phyloP scores from a whole-genome alignment of 2,888 invertebrate genomes.

The Sisyra terminalis region DNA sequence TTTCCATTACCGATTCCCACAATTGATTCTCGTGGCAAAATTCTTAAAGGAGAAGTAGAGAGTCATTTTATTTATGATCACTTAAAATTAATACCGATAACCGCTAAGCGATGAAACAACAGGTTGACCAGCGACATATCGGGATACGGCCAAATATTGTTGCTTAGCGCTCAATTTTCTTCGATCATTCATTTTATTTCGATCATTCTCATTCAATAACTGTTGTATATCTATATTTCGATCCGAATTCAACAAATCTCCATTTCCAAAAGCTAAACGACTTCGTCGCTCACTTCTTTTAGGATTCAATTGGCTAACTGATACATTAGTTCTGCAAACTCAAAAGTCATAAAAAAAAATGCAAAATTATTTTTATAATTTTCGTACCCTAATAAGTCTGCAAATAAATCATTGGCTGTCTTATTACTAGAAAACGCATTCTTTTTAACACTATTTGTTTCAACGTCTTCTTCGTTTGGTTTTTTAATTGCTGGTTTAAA shows the following conservation, averaged over 20 bases:
- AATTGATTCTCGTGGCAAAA: too few species aligned
- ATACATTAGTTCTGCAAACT: too few species aligned
- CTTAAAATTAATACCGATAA: conserved; percentile 2
- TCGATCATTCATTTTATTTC: conserved; percentile 1
- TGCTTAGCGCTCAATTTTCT: conserved; percentile 36
- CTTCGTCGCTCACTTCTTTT: too few species aligned
- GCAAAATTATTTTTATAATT: too few species aligned
- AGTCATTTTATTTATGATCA: too few species aligned
- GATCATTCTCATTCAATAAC: not conserved
- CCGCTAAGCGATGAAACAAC: conserved; percentile 2
- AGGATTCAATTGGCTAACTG: too few species aligned
- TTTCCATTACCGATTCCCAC: too few species aligned
- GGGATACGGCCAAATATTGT: conserved; percentile 59
- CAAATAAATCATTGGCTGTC: not conserved
- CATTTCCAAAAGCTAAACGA: too few species aligned
- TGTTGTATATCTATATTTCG: not conserved
- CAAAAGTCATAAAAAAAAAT: too few species aligned
- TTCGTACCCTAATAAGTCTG: too few species aligned
- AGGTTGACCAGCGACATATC: conserved; percentile 55
- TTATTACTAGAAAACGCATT: not conserved
- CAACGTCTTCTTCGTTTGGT: not conserved
- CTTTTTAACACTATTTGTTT: conserved; percentile 1
- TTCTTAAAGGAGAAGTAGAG: too few species aligned
- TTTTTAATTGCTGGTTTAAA: not conserved
- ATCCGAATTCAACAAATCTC: not conserved